Base-by-base conservation (phyloP, 1,140 invertebrate genomes). In the Musca domestica region DNA sequence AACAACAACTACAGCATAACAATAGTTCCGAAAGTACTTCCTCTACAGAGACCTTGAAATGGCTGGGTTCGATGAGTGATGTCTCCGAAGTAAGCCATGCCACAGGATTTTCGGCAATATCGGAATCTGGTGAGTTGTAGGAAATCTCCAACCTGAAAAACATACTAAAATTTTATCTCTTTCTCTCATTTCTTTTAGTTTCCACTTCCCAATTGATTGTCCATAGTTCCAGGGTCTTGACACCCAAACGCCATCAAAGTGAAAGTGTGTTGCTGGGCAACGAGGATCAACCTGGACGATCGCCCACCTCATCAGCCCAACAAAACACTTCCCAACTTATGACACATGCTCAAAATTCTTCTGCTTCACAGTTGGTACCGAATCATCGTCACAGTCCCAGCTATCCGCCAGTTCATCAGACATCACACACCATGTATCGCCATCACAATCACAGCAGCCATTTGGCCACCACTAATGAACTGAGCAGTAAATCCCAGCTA, bases 11-110 rank as follows among this genome's bases (percentile, higher is more conserved):
- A 17, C 72, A 73, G 25, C 72, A 70, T 47, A 67, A 76, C 68
- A 81, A 81, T 69, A 88, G 88, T 64, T 88, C 87, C 25, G 88
- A 88, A 30, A 89, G 87, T 76, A 90, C 88, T 48, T 92, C 90
- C 49, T 91, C 90, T 34, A 90, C 90, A 72, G 92, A 93, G 74
- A 93, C 92, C 7, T 81, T 93, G 1, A 93, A 93, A 82, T 93
- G 91, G 91, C 88, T 91, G 72, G 90, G 90, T 23, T 92, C 90
- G 6, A 89, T 89, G 83, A 91, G 89, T 74, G 91, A 92, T 74
- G 86, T 92, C 10, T 91, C 89, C 69, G 87, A 90, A 20, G 86
- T 88, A 5, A 89, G 87, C 65, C 80, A 81, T 73, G 76, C 74
- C 48, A 81, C 80, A 17, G 80, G 77, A 49, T 78, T 79, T 67